Percentiles rank a stretch among this genome's conserved stretches.
These are phyloP conservation scores for Stenodema calcarata DNA, from an alignment of 2,888 invertebrate genomes.

Conservation along the genomic window DNA sequence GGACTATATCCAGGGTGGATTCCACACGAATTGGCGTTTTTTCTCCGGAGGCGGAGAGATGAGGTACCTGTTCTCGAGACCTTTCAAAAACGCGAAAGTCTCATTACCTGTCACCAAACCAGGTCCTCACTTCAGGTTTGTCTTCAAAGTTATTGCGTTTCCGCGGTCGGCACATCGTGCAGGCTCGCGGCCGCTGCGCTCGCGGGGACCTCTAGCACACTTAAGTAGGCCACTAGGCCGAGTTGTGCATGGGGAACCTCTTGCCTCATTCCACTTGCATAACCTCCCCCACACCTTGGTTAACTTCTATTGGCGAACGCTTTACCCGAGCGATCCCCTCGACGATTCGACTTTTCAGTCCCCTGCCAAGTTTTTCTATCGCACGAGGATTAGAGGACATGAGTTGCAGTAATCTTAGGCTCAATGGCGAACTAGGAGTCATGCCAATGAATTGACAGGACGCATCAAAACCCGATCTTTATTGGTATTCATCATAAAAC, in stretches of 20 bases:
- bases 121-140: neutral
- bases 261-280: slow-evolving; percentile 44
- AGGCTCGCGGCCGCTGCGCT: neutral
- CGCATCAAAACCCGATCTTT: too few species aligned
- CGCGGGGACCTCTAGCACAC: neutral
- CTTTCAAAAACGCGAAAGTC: neutral
- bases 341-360: neutral
- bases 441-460: too few species aligned
- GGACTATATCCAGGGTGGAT: too few species aligned
- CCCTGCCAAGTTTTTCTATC: neutral
- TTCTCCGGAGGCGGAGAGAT: neutral
- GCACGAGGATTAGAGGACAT: neutral
- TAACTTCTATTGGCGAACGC: slow-evolving; percentile 11
- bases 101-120: neutral
- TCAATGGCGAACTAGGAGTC: too few species aligned
- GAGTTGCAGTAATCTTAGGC: neutral
- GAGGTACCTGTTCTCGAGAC: neutral
- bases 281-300: slow-evolving; percentile 30
- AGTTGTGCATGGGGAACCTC: neutral
- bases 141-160: neutral
- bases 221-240: neutral
- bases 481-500: too few species aligned
- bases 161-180: neutral
- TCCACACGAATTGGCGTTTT: too few species aligned
- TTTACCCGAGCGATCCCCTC: neutral